These are phyloP conservation scores for Halictus quadricinctus DNA, from an alignment of 2,888 invertebrate genomes.

Conservation along the genomic window DNA sequence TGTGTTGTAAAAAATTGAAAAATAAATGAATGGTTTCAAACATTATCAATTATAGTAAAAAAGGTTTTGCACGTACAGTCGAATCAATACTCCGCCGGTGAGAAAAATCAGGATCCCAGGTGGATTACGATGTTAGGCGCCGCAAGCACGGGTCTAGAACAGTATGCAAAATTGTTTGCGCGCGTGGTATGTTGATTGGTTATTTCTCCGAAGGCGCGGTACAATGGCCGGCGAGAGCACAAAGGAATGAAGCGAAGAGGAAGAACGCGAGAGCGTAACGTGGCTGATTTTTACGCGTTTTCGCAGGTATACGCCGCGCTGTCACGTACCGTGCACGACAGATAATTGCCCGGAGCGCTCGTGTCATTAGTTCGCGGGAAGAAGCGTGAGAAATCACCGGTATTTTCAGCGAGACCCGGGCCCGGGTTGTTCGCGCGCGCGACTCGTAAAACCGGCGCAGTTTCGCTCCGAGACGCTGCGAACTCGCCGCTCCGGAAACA, in stretches of 20 bases:
- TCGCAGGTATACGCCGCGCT: conserved; percentile 23
- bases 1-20: too few species aligned
- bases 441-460: not conserved
- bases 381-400: conserved; percentile 38
- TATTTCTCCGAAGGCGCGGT: conserved; percentile 8
- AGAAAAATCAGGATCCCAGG: not conserved
- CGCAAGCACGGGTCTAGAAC: not conserved
- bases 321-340: conserved; percentile 40
- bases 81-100: too few species aligned
- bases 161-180: not conserved
- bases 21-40: too few species aligned
- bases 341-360: conserved; percentile 32
- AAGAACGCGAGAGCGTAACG: conserved; percentile 13
- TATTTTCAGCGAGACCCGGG: conserved; percentile 15
- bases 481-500: not conserved
- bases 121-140: not conserved
- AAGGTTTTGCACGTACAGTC: too few species aligned
- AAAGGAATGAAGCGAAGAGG: not conserved
- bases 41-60: too few species aligned
- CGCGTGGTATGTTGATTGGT: conserved; percentile 16
- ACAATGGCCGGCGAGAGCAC: conserved; percentile 14
- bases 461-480: not conserved
- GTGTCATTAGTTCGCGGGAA: conserved; percentile 35
- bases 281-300: conserved; percentile 30
- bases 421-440: conserved; percentile 7